These are phyloP conservation scores for Bucorvus abyssinicus DNA, from an alignment of 2,797 vertebrate genomes.

Conservation along the genomic window DNA sequence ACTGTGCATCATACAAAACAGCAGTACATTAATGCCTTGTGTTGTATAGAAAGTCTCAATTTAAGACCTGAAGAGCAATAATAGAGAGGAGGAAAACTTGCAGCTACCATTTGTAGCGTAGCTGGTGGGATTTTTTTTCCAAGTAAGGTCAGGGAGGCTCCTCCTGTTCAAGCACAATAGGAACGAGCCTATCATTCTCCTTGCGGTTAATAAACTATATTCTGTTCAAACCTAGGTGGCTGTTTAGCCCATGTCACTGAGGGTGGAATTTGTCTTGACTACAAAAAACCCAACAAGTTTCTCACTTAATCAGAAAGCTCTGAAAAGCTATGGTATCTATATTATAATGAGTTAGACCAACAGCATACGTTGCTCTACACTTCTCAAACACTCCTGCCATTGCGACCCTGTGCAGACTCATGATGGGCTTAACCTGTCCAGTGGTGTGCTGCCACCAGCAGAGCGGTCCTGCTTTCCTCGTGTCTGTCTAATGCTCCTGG, in stretches of 20 bases:
- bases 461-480: background rate
- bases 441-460: background rate
- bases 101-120: background rate
- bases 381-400: background rate
- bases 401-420: background rate
- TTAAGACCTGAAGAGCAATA: background rate
- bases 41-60: slow-evolving; percentile 14
- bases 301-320: background rate
- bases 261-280: background rate
- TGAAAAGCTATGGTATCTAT: background rate
- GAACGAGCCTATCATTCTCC: background rate
- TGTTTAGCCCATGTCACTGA: background rate
- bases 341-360: background rate
- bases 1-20: background rate
- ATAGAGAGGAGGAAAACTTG: background rate
- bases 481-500: background rate
- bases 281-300: background rate
- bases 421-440: fast-evolving
- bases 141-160: background rate
- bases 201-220: background rate
- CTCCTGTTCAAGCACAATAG: background rate
- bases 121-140: background rate
- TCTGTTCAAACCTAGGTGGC: background rate
- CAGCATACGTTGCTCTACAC: background rate
- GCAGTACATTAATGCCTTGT: background rate